These are phyloP conservation scores for Phoxinus phoxinus DNA, from an alignment of 2,113 vertebrate species.

Conservation along the genomic window DNA sequence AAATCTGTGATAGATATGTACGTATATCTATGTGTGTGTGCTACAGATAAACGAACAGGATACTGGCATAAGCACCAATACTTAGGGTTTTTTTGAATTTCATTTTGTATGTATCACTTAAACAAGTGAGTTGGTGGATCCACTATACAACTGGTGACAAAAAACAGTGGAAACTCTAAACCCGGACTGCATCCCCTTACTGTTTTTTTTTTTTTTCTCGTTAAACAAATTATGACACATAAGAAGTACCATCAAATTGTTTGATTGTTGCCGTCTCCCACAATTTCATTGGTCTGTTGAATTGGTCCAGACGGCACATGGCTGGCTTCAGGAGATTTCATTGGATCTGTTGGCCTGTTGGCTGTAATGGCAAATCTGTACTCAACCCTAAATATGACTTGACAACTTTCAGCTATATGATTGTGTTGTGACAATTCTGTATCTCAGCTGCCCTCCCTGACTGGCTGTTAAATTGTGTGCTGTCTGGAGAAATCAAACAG, in stretches of 20 bases:
- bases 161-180: slow-evolving; percentile 40
- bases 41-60: slow-evolving; percentile 20
- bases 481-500: slow-evolving; percentile 22
- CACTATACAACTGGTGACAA: slow-evolving; percentile 38
- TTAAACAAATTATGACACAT: slow-evolving; percentile 1
- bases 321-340: not conserved
- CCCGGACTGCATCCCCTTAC: slow-evolving; percentile 1
- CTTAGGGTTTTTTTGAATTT: slow-evolving; percentile 24
- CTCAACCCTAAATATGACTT: not conserved
- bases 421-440: slow-evolving; percentile 4
- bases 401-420: slow-evolving; percentile 15
- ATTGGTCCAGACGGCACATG: slow-evolving; percentile 30
- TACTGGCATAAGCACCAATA: slow-evolving; percentile 29
- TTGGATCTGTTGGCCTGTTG: not conserved
- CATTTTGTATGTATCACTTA: slow-evolving; percentile 11
- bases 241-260: slow-evolving; percentile 6
- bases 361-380: not conserved
- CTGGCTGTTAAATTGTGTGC: slow-evolving; percentile 26
- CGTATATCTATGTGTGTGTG: slow-evolving; percentile 3
- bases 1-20: slow-evolving; percentile 31
- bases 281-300: not conserved
- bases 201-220: not conserved
- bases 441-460: slow-evolving; percentile 3
- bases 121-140: slow-evolving; percentile 44
- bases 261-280: not conserved